These are phyloP conservation scores for Lota lota DNA, from an alignment of 2,113 vertebrate genomes.

Conservation along the genomic window DNA sequence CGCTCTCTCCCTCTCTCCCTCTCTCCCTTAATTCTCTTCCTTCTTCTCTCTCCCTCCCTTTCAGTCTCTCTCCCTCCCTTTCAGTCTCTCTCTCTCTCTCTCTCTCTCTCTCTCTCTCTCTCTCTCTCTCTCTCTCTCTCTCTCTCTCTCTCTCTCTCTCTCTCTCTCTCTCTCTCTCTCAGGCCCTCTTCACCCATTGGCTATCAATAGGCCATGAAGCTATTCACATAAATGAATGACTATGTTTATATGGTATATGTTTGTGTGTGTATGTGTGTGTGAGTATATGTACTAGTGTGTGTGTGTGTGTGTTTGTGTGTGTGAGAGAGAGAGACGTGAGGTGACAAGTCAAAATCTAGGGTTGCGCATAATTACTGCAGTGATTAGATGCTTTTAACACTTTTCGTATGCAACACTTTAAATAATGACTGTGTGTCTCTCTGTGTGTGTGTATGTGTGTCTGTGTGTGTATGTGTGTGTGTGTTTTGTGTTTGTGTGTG, in stretches of 20 bases:
- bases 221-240: conserved; percentile 43
- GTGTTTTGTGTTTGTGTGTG: conserved; percentile 3
- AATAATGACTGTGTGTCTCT: too few species aligned
- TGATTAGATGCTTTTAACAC: too few species aligned
- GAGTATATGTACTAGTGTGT: conserved; percentile 10
- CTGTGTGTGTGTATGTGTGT: too few species aligned
- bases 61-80: conserved; percentile 41
- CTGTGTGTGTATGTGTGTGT: too few species aligned
- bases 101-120: conserved; percentile 17
- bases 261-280: conserved; percentile 10
- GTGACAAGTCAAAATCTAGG: too few species aligned
- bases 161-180: conserved; percentile 22
- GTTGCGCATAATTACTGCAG: too few species aligned
- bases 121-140: conserved; percentile 35
- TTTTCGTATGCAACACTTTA: too few species aligned
- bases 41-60: background rate
- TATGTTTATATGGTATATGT: background rate
- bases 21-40: too few species aligned
- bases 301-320: conserved; percentile 3
- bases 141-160: too few species aligned
- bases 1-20: too few species aligned
- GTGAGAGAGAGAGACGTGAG: background rate
- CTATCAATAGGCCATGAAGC: conserved; percentile 66
- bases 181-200: conserved; percentile 47
- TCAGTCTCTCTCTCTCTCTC: conserved; percentile 53